Evolutionary conservation across 64 coral and sea anemone genomes (phyloP), one percentile per base, ranked within the genome.

Genomic region (Stichodactyla mertensii): DNA sequence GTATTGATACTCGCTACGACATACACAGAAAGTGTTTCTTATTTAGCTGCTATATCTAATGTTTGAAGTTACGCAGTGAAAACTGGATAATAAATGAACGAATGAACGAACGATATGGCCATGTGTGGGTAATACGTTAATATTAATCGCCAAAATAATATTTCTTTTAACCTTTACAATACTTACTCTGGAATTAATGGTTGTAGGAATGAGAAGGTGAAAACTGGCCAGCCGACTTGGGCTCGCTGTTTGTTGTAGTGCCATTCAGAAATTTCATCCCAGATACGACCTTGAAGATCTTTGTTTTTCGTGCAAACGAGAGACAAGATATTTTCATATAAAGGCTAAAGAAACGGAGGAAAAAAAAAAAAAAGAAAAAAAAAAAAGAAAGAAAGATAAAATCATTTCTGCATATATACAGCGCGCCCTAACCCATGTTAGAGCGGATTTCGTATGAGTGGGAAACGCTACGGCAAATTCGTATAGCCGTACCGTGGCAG

Each of bases 191-290:
- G 69, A 10, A 74, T 74, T 31, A 81, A 28, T 19, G 78, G 78
- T 18, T 81, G 78, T 8, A 81, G 78, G 78, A 81, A 52, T 18
- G 53, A 81, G 78, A 20, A 52, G 19, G 78, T n/a, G 6, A 10
- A 22, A 4, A 53, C 78, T 7, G 78, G 78, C 78, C 78, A 81
- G 11, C 78, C 78, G 14, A 81, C 78, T 81, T 81, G 78, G 14
- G 78, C 78, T 53, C n/a, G 78, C n/a, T 20, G 78, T 20, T 81
- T 81, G 6, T 53, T 52, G 26, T 20, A 19, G 12, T 81, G 19
- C 78, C 78, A 81, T 52, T 55, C 53, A 53, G 36, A 10, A 6
- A 81, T 81, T 54, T 81, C 20, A 74, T 23, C 13, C 9, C 8
- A 4, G 26, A 74, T 31, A 74, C 24, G 69, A 23, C 69, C 27